A percentile compares a stretch with the other conserved stretches of the same genome.
These are phyloP conservation scores for Echinops telfairi DNA, from an alignment of 2,113 vertebrate genomes.

Conservation along the genomic window DNA sequence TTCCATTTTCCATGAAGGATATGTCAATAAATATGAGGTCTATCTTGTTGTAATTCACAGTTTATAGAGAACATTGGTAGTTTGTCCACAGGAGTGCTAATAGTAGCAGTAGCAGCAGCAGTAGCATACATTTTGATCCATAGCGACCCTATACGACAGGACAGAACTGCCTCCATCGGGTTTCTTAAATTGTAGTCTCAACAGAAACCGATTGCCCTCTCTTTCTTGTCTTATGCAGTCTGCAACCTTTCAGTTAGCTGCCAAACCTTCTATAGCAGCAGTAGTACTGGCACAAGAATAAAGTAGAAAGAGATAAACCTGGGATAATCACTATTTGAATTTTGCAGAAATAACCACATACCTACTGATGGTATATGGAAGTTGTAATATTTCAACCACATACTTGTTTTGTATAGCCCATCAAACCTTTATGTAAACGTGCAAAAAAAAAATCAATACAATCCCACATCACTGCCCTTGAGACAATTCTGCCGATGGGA, in stretches of 20 bases:
- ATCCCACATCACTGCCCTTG: too few relatives aligned
- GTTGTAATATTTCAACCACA: neutral
- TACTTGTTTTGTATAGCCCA: neutral
- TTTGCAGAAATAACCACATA: neutral
- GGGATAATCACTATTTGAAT: neutral
- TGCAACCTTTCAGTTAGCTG: too few relatives aligned
- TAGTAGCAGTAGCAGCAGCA: neutral
- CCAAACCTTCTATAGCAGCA: too few relatives aligned
- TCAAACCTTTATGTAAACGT: slow-evolving; percentile 35
- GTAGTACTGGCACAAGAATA: neutral
- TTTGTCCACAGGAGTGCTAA: neutral
- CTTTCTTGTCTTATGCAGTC: too few relatives aligned
- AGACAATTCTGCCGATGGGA: too few relatives aligned
- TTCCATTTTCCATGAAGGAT: slow-evolving; percentile 27
- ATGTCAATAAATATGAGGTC: neutral
- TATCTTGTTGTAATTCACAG: neutral
- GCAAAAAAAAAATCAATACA: neutral
- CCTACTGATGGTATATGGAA: neutral
- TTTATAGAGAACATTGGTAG: neutral
- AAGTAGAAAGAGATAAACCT: neutral
- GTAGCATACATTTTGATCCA: too few relatives aligned
- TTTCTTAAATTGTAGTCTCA: too few relatives aligned
- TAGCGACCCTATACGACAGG: too few relatives aligned
- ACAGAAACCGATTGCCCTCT: too few relatives aligned
- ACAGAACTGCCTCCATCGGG: too few relatives aligned